Percentiles rank a stretch among this genome's conserved stretches.
These are phyloP conservation scores for Eurypyga helias DNA, from an alignment of 2,113 vertebrate genomes.

Conservation along the genomic window DNA sequence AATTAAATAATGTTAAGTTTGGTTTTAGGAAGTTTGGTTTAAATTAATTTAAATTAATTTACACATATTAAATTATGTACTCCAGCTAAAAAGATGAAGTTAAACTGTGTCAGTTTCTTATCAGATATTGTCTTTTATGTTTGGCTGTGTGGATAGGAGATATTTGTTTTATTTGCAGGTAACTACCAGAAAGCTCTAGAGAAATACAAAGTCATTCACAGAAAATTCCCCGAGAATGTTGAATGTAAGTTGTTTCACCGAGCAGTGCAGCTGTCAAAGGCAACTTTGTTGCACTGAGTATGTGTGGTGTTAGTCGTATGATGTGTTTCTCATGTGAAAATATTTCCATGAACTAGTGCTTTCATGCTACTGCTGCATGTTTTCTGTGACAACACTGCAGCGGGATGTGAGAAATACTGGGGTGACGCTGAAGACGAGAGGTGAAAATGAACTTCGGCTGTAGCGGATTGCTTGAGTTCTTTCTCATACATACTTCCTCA, in stretches of 20 bases:
- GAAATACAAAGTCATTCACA: conserved; percentile 93
- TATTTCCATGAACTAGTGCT: background rate
- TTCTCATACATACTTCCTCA: background rate
- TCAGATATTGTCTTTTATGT: background rate
- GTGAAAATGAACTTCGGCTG: background rate
- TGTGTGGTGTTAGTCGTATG: background rate
- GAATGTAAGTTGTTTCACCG: conserved; percentile 87
- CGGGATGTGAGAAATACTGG: background rate
- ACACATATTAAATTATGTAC: background rate
- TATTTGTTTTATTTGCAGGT: conserved; percentile 78
- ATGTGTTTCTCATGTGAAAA: background rate
- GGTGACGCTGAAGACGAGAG: background rate
- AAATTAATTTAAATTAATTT: too few species aligned
- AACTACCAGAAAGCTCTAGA: conserved; percentile 96
- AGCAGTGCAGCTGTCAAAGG: background rate
- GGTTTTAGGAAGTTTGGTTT: background rate
- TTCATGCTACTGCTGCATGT: background rate
- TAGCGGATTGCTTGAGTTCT: background rate
- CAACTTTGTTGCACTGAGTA: background rate
- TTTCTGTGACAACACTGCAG: background rate
- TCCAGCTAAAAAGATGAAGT: background rate
- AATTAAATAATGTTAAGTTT: background rate
- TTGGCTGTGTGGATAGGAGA: background rate
- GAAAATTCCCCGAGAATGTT: conserved; percentile 92
- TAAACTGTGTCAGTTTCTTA: background rate